Base-by-base conservation (phyloP, 2,113 vertebrate genomes). In the Leptobrachium leishanense region DNA sequence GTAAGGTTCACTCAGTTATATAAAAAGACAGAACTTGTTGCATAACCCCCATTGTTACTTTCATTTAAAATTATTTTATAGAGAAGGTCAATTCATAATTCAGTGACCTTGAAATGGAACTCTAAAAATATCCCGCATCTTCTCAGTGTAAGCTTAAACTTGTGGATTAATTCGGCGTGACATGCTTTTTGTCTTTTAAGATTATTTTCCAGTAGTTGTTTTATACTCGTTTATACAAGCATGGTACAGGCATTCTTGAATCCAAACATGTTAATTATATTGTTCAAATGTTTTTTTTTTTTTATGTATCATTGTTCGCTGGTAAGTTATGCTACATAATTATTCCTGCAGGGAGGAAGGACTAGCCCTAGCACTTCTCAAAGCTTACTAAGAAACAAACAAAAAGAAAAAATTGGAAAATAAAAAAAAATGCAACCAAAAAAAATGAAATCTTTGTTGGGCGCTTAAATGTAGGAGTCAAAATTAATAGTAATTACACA, bases 401-500 rank as follows among this genome's bases (percentile, higher is more conserved):
- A 31, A 31, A 31, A 31, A 31, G 53, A 54, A 66, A 72, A 66
- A 54, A 66, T 5, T 43, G 9, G 20, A 31, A 50, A 50, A 50
- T 4, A 50, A 50, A 50, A 8, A 50, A 50, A 50, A 50, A 50
- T 44, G 31, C 43, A 73, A 55, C 43, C 5, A 3, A 5, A 64
- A 64, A 39, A 64, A 64, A 64, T 57, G 55, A 1, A 53, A 53
- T 53, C 55, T 72, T 79, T 65, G 68, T 42, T 53, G 59, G 59
- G 31, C 54, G 59, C 76, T 72, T 65, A 79, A 65, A 68, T 77
- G 76, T 77, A 70, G 76, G 76, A 53, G 68, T n/a, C 55, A 40
- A 77, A 77, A 77, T 77, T 77, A 77, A 62, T 63, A 77, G 76
- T 63, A 77, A 77, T 77, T 77, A 77, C 70, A 43, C 76, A 72